Evolutionary conservation across 2,888 invertebrate genomes (phyloP).

Genomic region (Busseola fusca): DNA sequence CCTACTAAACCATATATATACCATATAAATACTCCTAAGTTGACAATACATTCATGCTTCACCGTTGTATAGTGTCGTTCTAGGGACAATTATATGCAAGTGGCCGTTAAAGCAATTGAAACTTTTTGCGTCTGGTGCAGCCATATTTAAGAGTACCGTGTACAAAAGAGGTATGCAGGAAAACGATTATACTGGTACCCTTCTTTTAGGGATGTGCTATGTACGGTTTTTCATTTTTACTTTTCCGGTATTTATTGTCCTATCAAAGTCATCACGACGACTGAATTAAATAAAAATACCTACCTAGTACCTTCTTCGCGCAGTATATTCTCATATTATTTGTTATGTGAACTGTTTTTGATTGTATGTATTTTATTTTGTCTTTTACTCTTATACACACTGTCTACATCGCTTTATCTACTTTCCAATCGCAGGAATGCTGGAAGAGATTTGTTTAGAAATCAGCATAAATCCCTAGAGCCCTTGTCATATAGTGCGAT

Average conservation of each 20-base stretch:
- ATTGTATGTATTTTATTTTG: neutral
- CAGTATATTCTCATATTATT: too few species aligned
- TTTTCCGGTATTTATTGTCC: neutral
- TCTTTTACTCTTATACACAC: too few species aligned
- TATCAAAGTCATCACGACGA: neutral
- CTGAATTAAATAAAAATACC: neutral
- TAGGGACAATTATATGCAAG: slow-evolving; percentile 71
- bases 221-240: slow-evolving; percentile 5
- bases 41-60: slow-evolving; percentile 47
- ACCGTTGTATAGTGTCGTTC: slow-evolving; percentile 60
- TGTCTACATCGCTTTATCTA: too few species aligned
- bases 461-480: neutral
- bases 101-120: slow-evolving; percentile 76
- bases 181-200: slow-evolving; percentile 76
- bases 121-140: slow-evolving; percentile 76
- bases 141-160: slow-evolving; percentile 71
- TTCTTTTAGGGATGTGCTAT: slow-evolving; percentile 52
- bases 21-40: slow-evolving; percentile 11
- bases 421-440: neutral
- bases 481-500: neutral
- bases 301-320: too few species aligned
- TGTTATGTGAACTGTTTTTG: neutral
- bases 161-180: slow-evolving; percentile 73
- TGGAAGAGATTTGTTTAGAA: neutral
- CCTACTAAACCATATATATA: slow-evolving; percentile 12